These are phyloP conservation scores for Archaeoteleia sp. DNA, from an alignment of 2,888 invertebrate genomes.

Conservation along the genomic window DNA sequence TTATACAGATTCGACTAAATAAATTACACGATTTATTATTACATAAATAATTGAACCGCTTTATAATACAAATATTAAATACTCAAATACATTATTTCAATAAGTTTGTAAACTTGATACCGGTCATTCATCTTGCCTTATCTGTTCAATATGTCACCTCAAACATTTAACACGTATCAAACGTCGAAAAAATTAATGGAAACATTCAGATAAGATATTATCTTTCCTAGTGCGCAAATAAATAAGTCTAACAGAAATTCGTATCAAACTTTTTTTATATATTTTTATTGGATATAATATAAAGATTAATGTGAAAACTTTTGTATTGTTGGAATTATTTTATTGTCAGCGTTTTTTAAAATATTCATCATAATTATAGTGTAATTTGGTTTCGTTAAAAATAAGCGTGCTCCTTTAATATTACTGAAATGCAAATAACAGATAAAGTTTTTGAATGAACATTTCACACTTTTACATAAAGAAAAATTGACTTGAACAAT, in stretches of 20 bases:
- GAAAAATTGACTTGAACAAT: conserved; percentile 10
- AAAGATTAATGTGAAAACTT: too few species aligned
- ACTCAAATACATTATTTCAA: conserved; percentile 7
- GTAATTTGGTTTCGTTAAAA: too few species aligned
- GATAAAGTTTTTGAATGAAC: neutral
- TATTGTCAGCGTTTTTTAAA: too few species aligned
- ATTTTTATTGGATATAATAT: too few species aligned
- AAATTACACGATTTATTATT: conserved; percentile 15
- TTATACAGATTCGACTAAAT: conserved; percentile 31
- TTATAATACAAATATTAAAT: too few species aligned
- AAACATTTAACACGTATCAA: too few species aligned
- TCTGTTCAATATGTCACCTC: neutral
- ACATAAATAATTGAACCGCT: conserved; percentile 1
- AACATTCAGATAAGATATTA: too few species aligned
- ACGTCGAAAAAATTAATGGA: too few species aligned
- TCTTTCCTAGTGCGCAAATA: neutral
- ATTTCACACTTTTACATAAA: neutral
- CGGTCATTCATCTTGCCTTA: conserved; percentile 3
- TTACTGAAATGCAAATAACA: neutral
- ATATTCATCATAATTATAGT: too few species aligned
- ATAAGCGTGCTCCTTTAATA: too few species aligned
- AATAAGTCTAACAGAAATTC: neutral
- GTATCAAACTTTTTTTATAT: too few species aligned
- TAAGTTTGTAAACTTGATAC: conserved; percentile 12
- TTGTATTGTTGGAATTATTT: too few species aligned